Evolutionary conservation across 2,888 invertebrate species (phyloP), one percentile per base, ranked within the genome.

Genomic region (Leucophora obtusa): DNA sequence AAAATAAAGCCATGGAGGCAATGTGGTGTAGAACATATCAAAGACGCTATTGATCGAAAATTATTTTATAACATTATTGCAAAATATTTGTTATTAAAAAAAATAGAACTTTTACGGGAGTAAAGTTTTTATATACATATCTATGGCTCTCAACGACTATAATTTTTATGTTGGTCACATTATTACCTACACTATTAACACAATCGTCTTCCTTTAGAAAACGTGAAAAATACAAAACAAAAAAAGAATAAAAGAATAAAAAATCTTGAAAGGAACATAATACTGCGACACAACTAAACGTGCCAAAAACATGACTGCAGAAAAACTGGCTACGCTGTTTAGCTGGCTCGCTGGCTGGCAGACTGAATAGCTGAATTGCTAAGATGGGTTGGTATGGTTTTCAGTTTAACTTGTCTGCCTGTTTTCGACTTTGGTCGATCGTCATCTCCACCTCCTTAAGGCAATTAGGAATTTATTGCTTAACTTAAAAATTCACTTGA

Each of bases 401-500:
- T 47, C 43, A 47, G n/a, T 47, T 10, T 38, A 28, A 28, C 38
- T 11, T 38, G 10, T 14, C 38, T 11, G 38, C 11, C 43, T 53
- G 15, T 10, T 33, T 60, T 17, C 56, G 28, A 72, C 18, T 68
- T 50, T 72, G 56, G 59, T 65, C 54, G 77, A 78, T 54, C 66
- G 66, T n/a, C 38, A 14, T 47, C 59, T 79, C 69, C 75, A 75
- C 75, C 75, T 70, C 66, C 81, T 71, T 35, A 18, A 54, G 82
- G 80, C 82, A 79, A 82, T 82, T 80, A 82, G 80, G 76, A 77
- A 82, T 80, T 82, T 82, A 82, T 80, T 76, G 68, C 77, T 66
- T 65, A 76, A 79, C 79, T 78, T 82, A 70, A 77, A 79, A 80
- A 73, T 80, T 66, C 80, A 82, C 79, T 82, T 82, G 80, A 82